Conservation (phyloP, 2,888 invertebrate genomes). For the Mimachlamys varia region DNA sequence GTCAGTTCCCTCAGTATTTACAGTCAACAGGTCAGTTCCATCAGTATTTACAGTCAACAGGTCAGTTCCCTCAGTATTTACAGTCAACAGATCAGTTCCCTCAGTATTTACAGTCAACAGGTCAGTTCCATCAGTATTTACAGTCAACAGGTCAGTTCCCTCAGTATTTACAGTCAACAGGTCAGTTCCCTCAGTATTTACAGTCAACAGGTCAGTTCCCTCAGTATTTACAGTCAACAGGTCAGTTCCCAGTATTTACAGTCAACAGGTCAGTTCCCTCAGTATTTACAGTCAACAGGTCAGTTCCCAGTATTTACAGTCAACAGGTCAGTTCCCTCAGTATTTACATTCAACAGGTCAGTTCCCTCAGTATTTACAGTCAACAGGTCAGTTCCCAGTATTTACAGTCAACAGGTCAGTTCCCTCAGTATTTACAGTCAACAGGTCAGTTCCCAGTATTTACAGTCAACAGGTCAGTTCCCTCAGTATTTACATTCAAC, state of each 20-base stretch:
- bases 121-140: no score
- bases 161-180: neutral
- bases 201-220: no score
- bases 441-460: constrained; percentile 32
- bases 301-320: no score
- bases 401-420: neutral
- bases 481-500: no score
- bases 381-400: neutral
- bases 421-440: constrained; percentile 51
- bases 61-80: neutral
- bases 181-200: no score
- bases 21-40: neutral
- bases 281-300: constrained; percentile 55
- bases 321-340: neutral
- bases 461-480: neutral
- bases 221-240: neutral
- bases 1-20: constrained; percentile 12
- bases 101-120: constrained; percentile 54
- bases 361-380: no score
- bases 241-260: no score
- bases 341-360: neutral
- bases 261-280: neutral
- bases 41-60: no score
- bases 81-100: neutral
- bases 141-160: neutral